Evolutionary conservation across 64 coral and sea anemone species (phyloP).

Genomic region (Montipora foliosa): DNA sequence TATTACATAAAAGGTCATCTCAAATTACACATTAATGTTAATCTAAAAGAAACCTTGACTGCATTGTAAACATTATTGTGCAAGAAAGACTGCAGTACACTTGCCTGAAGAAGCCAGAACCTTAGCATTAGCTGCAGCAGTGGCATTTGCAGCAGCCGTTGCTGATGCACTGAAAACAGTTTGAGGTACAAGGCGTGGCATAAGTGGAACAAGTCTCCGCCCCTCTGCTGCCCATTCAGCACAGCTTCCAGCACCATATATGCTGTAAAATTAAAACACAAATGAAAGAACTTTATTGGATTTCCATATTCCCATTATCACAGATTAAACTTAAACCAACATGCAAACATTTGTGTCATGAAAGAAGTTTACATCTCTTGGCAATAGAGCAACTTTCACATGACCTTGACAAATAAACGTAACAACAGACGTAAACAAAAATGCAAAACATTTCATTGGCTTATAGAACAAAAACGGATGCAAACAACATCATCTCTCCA

Average conservation of each 20-base stretch:
- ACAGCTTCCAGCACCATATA: slow-evolving; percentile 91
- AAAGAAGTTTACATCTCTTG: no score
- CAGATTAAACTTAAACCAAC: not conserved
- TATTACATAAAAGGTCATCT: no score
- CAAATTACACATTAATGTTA: no score
- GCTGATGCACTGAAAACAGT: slow-evolving; percentile 94
- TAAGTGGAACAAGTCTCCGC: slow-evolving; percentile 91
- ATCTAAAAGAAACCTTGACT: no score
- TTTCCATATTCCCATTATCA: not conserved
- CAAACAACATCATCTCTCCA: no score
- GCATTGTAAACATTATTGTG: not conserved
- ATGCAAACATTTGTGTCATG: not conserved
- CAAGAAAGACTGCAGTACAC: not conserved
- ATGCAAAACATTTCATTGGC: no score
- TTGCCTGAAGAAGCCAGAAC: slow-evolving; percentile 65
- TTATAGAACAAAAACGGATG: no score
- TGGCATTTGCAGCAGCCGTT: slow-evolving; percentile 94
- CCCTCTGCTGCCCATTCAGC: slow-evolving; percentile 99
- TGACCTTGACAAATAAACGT: no score
- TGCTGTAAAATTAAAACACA: slow-evolving; percentile 46
- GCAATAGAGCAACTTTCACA: no score
- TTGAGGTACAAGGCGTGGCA: slow-evolving; percentile 98
- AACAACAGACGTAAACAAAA: no score
- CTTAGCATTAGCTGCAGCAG: slow-evolving; percentile 91
- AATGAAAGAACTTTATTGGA: not conserved